Base-by-base conservation (phyloP, 2,797 vertebrate species). In the Mus minutoides region DNA sequence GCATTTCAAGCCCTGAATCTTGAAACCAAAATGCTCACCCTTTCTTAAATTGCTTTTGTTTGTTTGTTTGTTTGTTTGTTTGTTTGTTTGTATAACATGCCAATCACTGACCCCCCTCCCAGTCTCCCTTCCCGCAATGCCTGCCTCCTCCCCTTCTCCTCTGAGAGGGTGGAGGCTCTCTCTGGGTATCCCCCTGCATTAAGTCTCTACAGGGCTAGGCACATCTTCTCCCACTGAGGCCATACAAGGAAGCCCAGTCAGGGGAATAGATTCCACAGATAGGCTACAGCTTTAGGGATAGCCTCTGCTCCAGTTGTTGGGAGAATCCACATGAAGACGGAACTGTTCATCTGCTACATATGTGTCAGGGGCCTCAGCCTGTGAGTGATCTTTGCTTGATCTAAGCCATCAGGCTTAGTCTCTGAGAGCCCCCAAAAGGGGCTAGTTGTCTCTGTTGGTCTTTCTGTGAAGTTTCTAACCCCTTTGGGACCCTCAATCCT, bases 41-140 rank as follows among this genome's bases (percentile, higher is more conserved):
- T 43, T 73, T 17, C 16, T 37, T 88, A 12, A 75, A 17, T 26
- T 52, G 21, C n/a, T 37, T 37, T 71, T 71, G 69, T 37, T 69
- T 67, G 34, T 34, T 34, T 67, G 14, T 64, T 31, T 31, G 2
- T 26, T 5, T 31, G 6, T 64, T 64, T 64, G 34, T 34, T 34
- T 67, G 14, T 64, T 31, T 31, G 2, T 26, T 5, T 31, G 6
- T 64, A 31, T 64, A 69, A 37, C 17, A 71, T 21, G 17, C 17
- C 3, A 6, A 71, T 71, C 7, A 9, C 34, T 9, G 34, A 37
- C 17, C 8, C 17, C 69, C n/a, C 21, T 3, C n/a, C 1, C 0
- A 3, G 10, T 3, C 8, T 17, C 69, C n/a, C 8, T 31, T 21
- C 69, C 19, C n/a, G 6, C n/a, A 71, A 37, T n/a, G 67, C 17